phyloP scores from a whole-genome alignment of 2,113 vertebrate genomes.

The Amia ocellicauda region DNA sequence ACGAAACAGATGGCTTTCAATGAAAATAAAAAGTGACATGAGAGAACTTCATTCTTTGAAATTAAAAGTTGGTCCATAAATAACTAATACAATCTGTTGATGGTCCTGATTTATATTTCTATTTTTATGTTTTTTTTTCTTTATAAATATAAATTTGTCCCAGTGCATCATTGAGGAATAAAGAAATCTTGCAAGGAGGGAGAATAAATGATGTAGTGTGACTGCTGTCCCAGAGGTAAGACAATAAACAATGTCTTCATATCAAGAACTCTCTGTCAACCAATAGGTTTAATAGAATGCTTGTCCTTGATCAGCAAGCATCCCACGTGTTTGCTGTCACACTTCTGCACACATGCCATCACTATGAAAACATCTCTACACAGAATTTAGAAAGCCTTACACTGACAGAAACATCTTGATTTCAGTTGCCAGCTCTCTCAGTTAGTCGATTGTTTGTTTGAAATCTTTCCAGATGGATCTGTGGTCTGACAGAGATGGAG shows the following conservation, averaged over 20 bases:
- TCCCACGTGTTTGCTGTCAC: slow-evolving; percentile 2
- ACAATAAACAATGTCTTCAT: slow-evolving; percentile 3
- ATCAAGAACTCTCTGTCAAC: neutral
- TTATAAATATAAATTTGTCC: neutral
- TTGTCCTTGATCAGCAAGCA: slow-evolving; percentile 3
- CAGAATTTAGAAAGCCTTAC: neutral
- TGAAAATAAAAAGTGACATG: slow-evolving; percentile 7
- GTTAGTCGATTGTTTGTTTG: neutral
- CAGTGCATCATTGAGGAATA: neutral
- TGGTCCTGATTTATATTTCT: slow-evolving; percentile 2
- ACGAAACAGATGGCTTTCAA: too few species aligned
- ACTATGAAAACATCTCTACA: neutral
- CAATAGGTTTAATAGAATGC: neutral
- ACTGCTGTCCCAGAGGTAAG: neutral
- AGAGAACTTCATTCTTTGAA: slow-evolving; percentile 7
- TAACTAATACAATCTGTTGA: slow-evolving; percentile 2
- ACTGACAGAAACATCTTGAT: neutral
- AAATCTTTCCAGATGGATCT: slow-evolving; percentile 1
- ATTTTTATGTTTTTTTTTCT: neutral
- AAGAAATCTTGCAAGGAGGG: neutral
- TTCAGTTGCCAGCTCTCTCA: neutral
- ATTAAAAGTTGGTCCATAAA: neutral
- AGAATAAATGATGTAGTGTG: neutral
- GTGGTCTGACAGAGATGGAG: too few species aligned
- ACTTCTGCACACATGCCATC: neutral